phyloP scores from a whole-genome alignment of 2,888 invertebrate genomes.

The Xylota segnis region DNA sequence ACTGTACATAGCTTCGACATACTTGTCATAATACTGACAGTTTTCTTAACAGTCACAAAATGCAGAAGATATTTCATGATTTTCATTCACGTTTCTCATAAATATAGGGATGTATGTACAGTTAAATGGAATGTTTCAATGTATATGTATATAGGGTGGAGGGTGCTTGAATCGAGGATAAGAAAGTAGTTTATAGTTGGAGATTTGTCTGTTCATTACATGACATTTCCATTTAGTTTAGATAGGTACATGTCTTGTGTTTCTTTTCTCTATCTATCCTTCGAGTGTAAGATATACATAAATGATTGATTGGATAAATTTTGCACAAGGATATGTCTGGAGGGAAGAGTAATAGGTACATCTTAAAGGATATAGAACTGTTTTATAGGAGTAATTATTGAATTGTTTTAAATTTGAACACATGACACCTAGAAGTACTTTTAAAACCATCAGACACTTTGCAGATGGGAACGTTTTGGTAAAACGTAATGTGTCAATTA shows the following conservation, averaged over 20 bases:
- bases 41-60: conserved; percentile 59
- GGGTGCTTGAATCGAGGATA: conserved; percentile 47
- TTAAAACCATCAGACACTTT: too few species aligned
- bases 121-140: background rate
- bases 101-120: conserved; percentile 19
- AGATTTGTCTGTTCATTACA: conserved; percentile 69
- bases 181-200: conserved; percentile 59
- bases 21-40: conserved; percentile 59
- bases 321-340: conserved; percentile 39
- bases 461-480: background rate
- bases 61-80: conserved; percentile 46
- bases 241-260: conserved; percentile 5
- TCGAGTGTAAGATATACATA: background rate
- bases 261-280: background rate
- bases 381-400: conserved; percentile 11
- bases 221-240: conserved; percentile 63
- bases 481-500: too few species aligned
- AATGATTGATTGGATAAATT: conserved; percentile 55
- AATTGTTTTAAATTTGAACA: conserved; percentile 33
- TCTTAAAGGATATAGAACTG: conserved; percentile 12
- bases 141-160: background rate
- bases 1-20: conserved; percentile 46
- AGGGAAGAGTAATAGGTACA: conserved; percentile 26
- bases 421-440: conserved; percentile 19
- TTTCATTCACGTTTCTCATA: background rate